These are phyloP conservation scores for Turritopsis dohrnii DNA, from an alignment of 30 jellyfish, hydroid and myxozoan species.

Conservation along the genomic window DNA sequence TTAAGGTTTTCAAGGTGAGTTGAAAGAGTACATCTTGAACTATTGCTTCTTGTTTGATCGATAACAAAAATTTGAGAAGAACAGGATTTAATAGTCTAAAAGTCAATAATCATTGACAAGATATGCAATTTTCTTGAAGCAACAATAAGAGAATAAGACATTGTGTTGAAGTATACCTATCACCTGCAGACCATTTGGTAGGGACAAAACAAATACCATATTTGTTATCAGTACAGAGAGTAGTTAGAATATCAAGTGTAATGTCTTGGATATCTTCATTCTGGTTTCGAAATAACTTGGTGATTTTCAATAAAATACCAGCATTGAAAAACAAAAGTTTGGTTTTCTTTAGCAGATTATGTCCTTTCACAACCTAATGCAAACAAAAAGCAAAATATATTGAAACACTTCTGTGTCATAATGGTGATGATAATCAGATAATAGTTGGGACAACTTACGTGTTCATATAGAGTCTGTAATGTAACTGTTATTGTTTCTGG, in stretches of 20 bases:
- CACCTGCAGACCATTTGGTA: constrained; percentile 26
- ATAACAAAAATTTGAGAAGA: constrained; percentile 38
- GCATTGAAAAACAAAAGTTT: constrained; percentile 52
- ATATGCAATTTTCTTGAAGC: background rate
- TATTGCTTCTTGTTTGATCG: constrained; percentile 40
- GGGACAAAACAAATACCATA: constrained; percentile 48
- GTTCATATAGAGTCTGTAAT: constrained; percentile 39
- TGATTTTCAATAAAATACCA: constrained; percentile 29
- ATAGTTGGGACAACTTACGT: background rate
- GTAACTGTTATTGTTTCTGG: constrained; percentile 23
- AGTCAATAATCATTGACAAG: background rate
- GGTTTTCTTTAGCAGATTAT: constrained; percentile 48
- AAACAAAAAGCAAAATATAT: background rate
- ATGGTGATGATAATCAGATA: too few relatives aligned
- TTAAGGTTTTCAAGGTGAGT: constrained; percentile 33
- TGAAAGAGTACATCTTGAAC: constrained; percentile 28
- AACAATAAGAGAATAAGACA: too few relatives aligned
- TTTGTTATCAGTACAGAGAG: constrained; percentile 42
- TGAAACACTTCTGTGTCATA: too few relatives aligned
- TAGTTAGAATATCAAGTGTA: constrained; percentile 25
- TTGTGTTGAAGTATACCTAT: background rate
- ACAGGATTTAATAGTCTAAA: constrained; percentile 66
- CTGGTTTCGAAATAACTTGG: constrained; percentile 25
- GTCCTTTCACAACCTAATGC: constrained; percentile 46
- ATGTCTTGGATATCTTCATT: constrained; percentile 18